phyloP scores from a whole-genome alignment of 92 coral and sea anemone species.

The Zoanthus sansibaricus region DNA sequence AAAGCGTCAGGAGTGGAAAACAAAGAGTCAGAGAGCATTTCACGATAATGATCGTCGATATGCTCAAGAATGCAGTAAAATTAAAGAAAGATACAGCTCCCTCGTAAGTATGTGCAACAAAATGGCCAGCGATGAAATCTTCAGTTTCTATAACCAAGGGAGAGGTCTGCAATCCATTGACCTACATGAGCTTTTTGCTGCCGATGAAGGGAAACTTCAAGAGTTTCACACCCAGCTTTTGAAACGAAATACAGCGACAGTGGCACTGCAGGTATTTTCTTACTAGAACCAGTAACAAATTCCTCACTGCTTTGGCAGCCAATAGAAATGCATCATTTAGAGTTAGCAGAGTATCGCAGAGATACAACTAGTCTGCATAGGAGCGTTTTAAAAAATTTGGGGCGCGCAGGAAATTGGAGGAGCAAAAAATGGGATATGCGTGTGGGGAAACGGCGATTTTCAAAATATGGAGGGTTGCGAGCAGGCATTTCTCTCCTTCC shows the following conservation, averaged over 20 bases:
- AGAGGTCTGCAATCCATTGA: conserved; percentile 53
- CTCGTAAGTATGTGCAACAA: conserved; percentile 38
- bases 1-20: conserved; percentile 58
- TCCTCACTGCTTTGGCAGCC: too few species aligned
- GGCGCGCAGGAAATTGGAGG: too few species aligned
- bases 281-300: too few species aligned
- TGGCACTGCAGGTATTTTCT: neutral
- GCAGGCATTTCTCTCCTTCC: too few species aligned
- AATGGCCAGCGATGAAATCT: conserved; percentile 58
- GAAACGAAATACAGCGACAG: neutral
- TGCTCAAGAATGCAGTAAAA: conserved; percentile 28
- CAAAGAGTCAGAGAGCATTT: conserved; percentile 11
- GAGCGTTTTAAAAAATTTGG: too few species aligned
- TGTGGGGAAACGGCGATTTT: too few species aligned
- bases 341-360: too few species aligned
- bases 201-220: conserved; percentile 48
- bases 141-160: conserved; percentile 46
- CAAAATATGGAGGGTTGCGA: too few species aligned
- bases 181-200: conserved; percentile 60
- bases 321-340: too few species aligned
- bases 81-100: conserved; percentile 47
- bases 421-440: too few species aligned
- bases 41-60: neutral
- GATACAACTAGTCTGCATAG: too few species aligned
- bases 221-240: neutral